Evolutionary conservation across 2,888 invertebrate genomes (phyloP).

Genomic region (Protonemura montana): DNA sequence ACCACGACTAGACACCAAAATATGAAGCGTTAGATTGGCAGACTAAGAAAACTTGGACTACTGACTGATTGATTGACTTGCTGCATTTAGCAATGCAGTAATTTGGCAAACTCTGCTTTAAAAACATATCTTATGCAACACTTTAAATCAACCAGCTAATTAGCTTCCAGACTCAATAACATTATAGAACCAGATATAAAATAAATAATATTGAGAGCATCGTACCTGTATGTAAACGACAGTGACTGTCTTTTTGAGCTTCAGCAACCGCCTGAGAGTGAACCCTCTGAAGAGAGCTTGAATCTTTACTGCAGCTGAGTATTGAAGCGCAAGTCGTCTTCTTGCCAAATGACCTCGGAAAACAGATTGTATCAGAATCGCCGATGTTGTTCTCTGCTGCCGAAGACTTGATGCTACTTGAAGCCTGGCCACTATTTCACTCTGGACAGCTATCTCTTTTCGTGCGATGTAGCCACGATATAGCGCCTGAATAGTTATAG

Average conservation of each 20-base stretch:
- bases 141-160: no score
- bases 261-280: background rate
- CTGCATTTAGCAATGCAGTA: no score
- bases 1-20: constrained; percentile 7
- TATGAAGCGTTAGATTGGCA: no score
- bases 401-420: no score
- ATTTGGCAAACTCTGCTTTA: no score
- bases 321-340: background rate
- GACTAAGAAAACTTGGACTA: background rate
- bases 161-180: no score
- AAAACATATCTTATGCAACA: no score
- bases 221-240: background rate
- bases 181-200: no score
- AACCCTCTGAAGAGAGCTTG: background rate
- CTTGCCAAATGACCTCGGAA: constrained; percentile 9
- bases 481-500: constrained; percentile 29
- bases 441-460: background rate
- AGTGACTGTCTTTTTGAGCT: background rate
- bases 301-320: background rate
- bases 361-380: constrained; percentile 19
- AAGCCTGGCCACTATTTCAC: no score
- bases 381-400: background rate
- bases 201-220: no score
- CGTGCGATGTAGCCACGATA: constrained; percentile 19
- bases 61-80: constrained; percentile 45